Evolutionary conservation across 2,888 invertebrate genomes (phyloP).

Genomic region (Scaptodrosophila latifasciaeformis): DNA sequence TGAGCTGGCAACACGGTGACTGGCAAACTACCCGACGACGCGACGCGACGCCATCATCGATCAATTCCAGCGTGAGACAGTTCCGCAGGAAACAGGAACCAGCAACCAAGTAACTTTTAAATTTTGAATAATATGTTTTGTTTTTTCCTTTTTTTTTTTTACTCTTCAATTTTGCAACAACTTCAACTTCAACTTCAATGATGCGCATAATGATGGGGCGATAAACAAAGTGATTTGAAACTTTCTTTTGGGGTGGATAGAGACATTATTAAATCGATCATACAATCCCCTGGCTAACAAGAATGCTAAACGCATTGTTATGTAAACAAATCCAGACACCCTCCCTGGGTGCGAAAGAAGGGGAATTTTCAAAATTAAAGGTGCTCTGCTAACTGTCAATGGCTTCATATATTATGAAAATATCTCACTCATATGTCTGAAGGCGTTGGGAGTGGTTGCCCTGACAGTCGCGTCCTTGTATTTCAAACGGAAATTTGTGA

Average conservation of each 20-base stretch:
- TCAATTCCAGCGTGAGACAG: conserved; percentile 55
- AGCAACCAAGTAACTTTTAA: conserved; percentile 52
- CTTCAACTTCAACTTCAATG: too few relatives aligned
- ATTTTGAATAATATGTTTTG: conserved; percentile 59
- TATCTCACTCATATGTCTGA: too few relatives aligned
- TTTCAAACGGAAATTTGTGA: conserved; percentile 34
- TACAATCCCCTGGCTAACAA: too few relatives aligned
- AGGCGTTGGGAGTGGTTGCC: too few relatives aligned
- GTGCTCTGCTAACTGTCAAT: too few relatives aligned
- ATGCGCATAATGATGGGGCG: conserved; percentile 31
- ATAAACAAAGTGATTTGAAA: conserved; percentile 29
- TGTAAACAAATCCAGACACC: conserved; percentile 29
- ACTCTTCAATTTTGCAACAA: conserved; percentile 11
- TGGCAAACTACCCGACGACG: too few relatives aligned
- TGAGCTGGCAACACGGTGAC: conserved; percentile 12
- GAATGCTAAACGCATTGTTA: conserved; percentile 22
- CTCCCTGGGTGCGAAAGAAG: too few relatives aligned
- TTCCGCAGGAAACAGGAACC: conserved; percentile 25
- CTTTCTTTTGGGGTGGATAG: background rate
- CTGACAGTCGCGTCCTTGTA: conserved; percentile 7
- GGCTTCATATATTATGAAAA: too few relatives aligned
- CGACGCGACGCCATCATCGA: conserved; percentile 60
- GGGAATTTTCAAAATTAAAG: too few relatives aligned
- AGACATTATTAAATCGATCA: conserved; percentile 24
- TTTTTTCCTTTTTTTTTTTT: conserved; percentile 8